Percentiles rank a stretch among this genome's conserved stretches.
Evolutionary conservation across 2,888 invertebrate species (phyloP).

Genomic region (Andrena bicolor): DNA sequence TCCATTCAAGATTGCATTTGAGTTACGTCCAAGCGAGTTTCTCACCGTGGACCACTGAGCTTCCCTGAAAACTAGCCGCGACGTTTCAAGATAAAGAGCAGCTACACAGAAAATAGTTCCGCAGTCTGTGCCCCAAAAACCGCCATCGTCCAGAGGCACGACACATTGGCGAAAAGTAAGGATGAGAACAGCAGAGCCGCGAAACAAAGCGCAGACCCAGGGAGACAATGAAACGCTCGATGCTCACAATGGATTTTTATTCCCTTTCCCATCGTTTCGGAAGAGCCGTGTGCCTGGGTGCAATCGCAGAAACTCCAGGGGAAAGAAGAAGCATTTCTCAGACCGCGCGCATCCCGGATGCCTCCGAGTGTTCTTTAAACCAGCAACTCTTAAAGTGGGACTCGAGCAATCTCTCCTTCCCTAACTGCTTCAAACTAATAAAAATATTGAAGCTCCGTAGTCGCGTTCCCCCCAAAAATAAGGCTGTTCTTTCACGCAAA

Average conservation of each 20-base stretch:
- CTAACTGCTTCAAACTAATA: slow-evolving; percentile 1
- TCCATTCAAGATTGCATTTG: no score
- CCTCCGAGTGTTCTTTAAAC: slow-evolving; percentile 35
- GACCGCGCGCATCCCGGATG: slow-evolving; percentile 36
- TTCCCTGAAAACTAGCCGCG: background rate
- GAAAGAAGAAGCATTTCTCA: slow-evolving; percentile 40
- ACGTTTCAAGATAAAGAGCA: background rate
- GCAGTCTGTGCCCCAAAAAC: background rate
- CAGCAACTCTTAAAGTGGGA: slow-evolving; percentile 42
- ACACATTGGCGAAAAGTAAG: slow-evolving; percentile 1
- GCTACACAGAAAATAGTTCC: background rate
- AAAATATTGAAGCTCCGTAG: background rate
- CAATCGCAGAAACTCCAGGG: slow-evolving; percentile 30
- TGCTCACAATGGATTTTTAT: slow-evolving; percentile 56
- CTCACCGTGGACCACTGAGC: no score
- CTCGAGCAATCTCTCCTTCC: slow-evolving; percentile 37
- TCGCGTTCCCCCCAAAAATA: slow-evolving; percentile 18
- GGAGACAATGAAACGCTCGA: slow-evolving; percentile 41
- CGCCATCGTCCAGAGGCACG: background rate
- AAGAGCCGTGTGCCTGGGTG: slow-evolving; percentile 19
- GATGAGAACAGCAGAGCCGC: slow-evolving; percentile 31
- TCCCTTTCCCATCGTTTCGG: slow-evolving; percentile 47
- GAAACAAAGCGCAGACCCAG: slow-evolving; percentile 40
- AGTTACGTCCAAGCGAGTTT: no score
- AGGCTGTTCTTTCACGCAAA: background rate